Conservation (phyloP, 2,797 vertebrate genomes). For the Pitangus sulphuratus region DNA sequence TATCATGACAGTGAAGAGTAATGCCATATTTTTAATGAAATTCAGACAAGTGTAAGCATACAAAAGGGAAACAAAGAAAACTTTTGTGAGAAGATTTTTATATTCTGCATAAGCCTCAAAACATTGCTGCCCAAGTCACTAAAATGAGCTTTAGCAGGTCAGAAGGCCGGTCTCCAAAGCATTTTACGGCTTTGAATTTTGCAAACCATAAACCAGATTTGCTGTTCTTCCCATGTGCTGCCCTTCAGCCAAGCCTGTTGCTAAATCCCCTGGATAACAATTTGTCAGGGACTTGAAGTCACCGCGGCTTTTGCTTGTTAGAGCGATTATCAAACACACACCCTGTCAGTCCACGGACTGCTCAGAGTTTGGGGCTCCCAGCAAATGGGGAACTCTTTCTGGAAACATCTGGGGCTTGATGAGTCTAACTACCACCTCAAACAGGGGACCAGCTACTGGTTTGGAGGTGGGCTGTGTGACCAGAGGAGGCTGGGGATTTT, state of each 20-base stretch:
- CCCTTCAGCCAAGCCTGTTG: neutral
- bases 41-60: neutral
- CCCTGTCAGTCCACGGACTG: neutral
- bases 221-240: neutral
- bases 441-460: rapidly evolving
- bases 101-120: neutral
- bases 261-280: neutral
- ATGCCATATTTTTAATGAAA: neutral
- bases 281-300: neutral
- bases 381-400: neutral
- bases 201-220: neutral
- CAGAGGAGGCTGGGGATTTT: neutral
- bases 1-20: neutral
- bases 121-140: neutral
- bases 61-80: neutral
- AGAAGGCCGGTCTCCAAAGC: neutral
- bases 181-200: neutral
- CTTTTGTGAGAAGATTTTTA: neutral
- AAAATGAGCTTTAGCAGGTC: neutral
- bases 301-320: neutral
- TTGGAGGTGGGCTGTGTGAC: neutral
- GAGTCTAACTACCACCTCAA: neutral
- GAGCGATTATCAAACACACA: neutral
- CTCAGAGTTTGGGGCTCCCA: neutral
- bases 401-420: neutral